Conservation (phyloP, 2,113 vertebrate species). For the Egretta garzetta region DNA sequence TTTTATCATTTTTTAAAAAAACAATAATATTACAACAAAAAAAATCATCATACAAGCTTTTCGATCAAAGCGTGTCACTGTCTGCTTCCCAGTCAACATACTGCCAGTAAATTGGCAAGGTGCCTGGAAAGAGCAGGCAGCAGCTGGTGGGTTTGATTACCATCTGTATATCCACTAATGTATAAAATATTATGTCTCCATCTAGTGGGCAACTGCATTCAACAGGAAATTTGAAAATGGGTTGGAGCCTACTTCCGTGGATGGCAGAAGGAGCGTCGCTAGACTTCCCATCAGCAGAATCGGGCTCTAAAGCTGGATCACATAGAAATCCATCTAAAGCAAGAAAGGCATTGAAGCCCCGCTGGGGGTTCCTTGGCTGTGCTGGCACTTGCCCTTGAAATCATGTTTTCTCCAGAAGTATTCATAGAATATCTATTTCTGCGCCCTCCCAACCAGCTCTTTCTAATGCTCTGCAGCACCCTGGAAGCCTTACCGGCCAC, state of each 20-base stretch:
- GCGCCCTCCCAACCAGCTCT: background rate
- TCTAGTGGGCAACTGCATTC: constrained; percentile 55
- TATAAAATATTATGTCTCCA: constrained; percentile 66
- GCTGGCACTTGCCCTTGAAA: background rate
- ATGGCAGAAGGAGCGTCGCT: background rate
- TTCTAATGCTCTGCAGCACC: background rate
- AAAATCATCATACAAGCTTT: constrained; percentile 70
- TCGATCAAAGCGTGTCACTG: constrained; percentile 71
- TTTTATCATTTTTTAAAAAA: constrained; percentile 61
- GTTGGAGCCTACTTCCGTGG: background rate
- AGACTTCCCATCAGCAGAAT: background rate
- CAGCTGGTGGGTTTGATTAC: constrained; percentile 68
- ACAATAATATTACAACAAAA: constrained; percentile 57
- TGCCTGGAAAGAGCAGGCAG: constrained; percentile 38
- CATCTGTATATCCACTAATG: constrained; percentile 53
- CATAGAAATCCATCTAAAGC: background rate
- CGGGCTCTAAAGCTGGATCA: background rate
- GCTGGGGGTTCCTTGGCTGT: fast-evolving
- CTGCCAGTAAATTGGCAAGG: constrained; percentile 58
- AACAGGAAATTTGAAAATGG: background rate
- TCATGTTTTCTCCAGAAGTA: background rate
- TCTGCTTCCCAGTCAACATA: constrained; percentile 68
- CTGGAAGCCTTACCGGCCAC: background rate
- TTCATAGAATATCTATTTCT: background rate
- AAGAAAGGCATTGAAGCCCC: background rate